Conservation (phyloP, 2,797 vertebrate species). For the Sarcoramphus papa region DNA sequence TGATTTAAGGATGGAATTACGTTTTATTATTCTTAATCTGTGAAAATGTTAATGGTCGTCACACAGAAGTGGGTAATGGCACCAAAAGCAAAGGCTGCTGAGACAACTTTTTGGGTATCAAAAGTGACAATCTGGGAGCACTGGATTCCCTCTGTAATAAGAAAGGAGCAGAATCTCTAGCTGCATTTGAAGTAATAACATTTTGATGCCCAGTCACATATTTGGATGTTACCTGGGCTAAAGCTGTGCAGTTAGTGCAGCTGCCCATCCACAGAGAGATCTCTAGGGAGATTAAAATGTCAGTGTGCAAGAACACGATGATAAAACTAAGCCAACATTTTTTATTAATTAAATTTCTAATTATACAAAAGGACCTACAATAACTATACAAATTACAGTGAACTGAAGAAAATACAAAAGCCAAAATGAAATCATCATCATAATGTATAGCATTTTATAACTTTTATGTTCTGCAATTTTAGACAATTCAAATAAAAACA, state of each 20-base stretch:
- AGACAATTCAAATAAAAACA: background rate
- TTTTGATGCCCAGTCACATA: background rate
- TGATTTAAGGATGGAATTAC: background rate
- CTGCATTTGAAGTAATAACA: background rate
- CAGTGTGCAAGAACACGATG: background rate
- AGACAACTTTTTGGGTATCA: background rate
- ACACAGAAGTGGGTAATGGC: accelerated
- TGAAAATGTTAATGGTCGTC: background rate
- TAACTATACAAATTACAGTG: background rate
- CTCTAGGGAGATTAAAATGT: background rate
- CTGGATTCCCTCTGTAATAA: background rate
- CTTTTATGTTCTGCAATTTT: background rate
- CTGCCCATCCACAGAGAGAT: background rate
- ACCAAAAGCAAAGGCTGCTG: background rate
- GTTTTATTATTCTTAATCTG: background rate
- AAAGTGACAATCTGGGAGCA: background rate
- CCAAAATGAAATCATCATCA: background rate
- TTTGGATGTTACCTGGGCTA: background rate
- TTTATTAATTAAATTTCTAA: background rate
- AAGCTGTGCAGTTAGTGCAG: background rate
- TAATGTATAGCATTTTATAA: background rate
- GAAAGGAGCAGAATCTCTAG: background rate
- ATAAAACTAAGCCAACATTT: background rate
- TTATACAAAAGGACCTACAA: background rate
- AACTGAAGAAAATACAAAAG: background rate